Evolutionary conservation across 64 coral and sea anemone genomes (phyloP).

Genomic region (Astreopora myriophthalma): DNA sequence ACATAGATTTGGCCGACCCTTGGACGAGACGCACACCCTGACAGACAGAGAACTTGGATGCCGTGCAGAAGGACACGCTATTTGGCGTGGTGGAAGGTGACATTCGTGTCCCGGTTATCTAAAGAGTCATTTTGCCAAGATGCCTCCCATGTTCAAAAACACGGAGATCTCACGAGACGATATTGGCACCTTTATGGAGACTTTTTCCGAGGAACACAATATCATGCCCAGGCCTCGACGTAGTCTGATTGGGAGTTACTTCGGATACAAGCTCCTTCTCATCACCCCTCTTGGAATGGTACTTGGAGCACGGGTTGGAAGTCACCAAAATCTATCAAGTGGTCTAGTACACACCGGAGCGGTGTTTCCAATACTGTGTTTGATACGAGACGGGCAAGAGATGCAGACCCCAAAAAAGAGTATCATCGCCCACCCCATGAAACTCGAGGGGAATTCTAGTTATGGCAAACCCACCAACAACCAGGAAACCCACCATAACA

Average conservation of each 20-base stretch:
- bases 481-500: background rate
- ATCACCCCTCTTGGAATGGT: slow-evolving; percentile 29
- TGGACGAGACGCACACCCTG: background rate
- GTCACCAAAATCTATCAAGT: slow-evolving; percentile 34
- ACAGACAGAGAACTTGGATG: background rate
- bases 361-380: slow-evolving; percentile 56
- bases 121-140: slow-evolving; percentile 27
- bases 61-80: background rate
- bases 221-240: slow-evolving; percentile 33
- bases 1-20: background rate
- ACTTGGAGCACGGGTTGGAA: slow-evolving; percentile 44
- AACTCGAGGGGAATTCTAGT: background rate
- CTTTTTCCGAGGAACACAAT: slow-evolving; percentile 42
- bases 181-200: slow-evolving; percentile 44
- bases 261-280: slow-evolving; percentile 48
- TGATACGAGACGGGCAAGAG: slow-evolving; percentile 19
- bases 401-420: slow-evolving; percentile 30
- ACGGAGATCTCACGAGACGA: slow-evolving; percentile 27
- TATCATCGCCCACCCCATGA: slow-evolving; percentile 30
- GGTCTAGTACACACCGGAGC: slow-evolving; percentile 13
- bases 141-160: slow-evolving; percentile 69
- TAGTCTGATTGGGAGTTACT: slow-evolving; percentile 46
- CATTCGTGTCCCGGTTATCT: background rate
- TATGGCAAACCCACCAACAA: slow-evolving; percentile 10
- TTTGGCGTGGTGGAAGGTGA: slow-evolving; percentile 50